These are phyloP conservation scores for Diachrysia chrysitis DNA, from an alignment of 2,888 invertebrate genomes.

Conservation along the genomic window DNA sequence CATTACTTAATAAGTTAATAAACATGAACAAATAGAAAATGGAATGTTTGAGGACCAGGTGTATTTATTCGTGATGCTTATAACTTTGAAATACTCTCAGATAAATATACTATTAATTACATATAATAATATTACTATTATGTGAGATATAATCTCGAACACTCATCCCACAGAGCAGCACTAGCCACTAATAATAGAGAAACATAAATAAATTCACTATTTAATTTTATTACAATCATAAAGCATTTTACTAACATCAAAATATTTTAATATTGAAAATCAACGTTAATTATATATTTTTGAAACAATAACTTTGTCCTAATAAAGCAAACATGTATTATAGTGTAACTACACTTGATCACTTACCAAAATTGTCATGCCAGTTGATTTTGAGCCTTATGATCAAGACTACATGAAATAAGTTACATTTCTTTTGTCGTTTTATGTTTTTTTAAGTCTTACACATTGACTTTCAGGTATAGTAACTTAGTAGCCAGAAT, in stretches of 20 bases:
- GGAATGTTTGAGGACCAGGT: slow-evolving; percentile 74
- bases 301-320: slow-evolving; percentile 47
- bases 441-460: background rate
- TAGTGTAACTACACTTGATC: background rate
- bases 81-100: slow-evolving; percentile 73
- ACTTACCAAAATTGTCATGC: background rate
- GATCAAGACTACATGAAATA: background rate
- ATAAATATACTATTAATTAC: slow-evolving; percentile 57
- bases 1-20: slow-evolving; percentile 35
- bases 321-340: slow-evolving; percentile 36
- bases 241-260: slow-evolving; percentile 50
- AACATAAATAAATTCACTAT: slow-evolving; percentile 51
- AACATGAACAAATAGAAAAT: slow-evolving; percentile 64
- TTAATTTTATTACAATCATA: slow-evolving; percentile 34
- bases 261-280: slow-evolving; percentile 55
- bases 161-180: slow-evolving; percentile 74
- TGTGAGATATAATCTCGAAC: slow-evolving; percentile 72
- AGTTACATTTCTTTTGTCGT: background rate
- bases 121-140: slow-evolving; percentile 54
- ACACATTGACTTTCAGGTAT: background rate
- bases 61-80: slow-evolving; percentile 68
- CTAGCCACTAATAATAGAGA: slow-evolving; percentile 68
- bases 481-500: background rate
- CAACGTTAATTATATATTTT: slow-evolving; percentile 52
- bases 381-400: background rate